Percentiles rank a stretch among this genome's conserved stretches.
Conservation (phyloP, 2,113 vertebrate species). For the Zapus hudsonius region DNA sequence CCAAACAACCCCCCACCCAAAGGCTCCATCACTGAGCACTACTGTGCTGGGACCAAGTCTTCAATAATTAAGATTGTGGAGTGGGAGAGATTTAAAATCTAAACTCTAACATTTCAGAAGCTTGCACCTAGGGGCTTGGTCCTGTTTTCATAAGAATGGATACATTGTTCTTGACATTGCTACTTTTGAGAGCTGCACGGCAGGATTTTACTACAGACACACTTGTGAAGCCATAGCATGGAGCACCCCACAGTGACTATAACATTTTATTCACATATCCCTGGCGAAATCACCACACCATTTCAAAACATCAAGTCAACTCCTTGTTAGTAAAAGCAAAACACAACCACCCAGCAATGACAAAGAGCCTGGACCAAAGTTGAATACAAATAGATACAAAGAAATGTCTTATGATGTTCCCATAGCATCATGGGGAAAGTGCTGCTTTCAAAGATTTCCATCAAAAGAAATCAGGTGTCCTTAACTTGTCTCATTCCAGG, state of each 20-base stretch:
- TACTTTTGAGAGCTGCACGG: background rate
- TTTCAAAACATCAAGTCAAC: slow-evolving; percentile 20
- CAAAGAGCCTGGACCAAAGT: background rate
- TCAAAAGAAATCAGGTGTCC: background rate
- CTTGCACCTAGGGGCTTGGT: background rate
- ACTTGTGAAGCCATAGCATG: background rate
- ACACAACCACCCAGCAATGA: background rate
- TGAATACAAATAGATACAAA: slow-evolving; percentile 8
- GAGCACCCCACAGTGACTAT: background rate
- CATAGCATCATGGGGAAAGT: background rate
- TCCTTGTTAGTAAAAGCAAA: slow-evolving; percentile 21
- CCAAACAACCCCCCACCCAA: background rate
- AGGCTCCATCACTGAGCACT: background rate
- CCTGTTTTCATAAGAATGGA: background rate
- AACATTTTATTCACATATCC: background rate
- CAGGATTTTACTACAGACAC: background rate
- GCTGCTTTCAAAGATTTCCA: background rate
- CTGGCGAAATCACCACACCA: slow-evolving; percentile 19
- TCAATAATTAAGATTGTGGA: background rate
- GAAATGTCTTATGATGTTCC: background rate
- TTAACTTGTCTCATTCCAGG: background rate
- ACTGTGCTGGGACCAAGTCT: background rate
- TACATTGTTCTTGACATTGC: background rate
- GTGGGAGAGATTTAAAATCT: background rate
- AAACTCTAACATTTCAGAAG: background rate